Conservation (phyloP, 1,140 invertebrate species). For the Ericerus pela region DNA sequence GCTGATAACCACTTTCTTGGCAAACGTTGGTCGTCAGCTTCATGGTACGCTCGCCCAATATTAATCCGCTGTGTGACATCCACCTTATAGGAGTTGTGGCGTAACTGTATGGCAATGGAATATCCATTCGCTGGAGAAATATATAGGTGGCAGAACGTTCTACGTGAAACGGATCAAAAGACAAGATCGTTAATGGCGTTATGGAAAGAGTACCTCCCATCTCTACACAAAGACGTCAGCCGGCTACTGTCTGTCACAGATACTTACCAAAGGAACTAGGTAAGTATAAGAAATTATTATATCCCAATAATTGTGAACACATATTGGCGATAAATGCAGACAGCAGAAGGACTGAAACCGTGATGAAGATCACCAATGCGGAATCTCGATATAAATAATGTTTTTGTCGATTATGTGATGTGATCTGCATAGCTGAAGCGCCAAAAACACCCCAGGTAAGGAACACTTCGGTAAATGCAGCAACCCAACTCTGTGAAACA, state of each 20-base stretch:
- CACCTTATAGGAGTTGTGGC: constrained; percentile 42
- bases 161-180: no score
- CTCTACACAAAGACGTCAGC: not conserved
- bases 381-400: constrained; percentile 60
- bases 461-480: constrained; percentile 73
- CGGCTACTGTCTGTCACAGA: no score
- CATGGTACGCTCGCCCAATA: constrained; percentile 51
- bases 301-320: constrained; percentile 56
- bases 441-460: constrained; percentile 80
- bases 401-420: constrained; percentile 54
- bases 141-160: constrained; percentile 55
- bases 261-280: constrained; percentile 71
- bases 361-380: constrained; percentile 58
- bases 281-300: constrained; percentile 53
- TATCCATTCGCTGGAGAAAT: constrained; percentile 43
- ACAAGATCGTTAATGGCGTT: constrained; percentile 10
- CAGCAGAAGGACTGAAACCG: constrained; percentile 54
- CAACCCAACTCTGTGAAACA: constrained; percentile 57
- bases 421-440: constrained; percentile 58
- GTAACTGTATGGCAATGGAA: constrained; percentile 35
- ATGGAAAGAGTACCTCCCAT: not conserved
- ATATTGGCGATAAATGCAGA: constrained; percentile 63
- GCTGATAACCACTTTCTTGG: constrained; percentile 56
- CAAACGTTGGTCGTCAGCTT: constrained; percentile 37
- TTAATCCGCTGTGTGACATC: constrained; percentile 50